Evolutionary conservation across 2,797 vertebrate species (phyloP), one percentile per base, ranked within the genome.

Genomic region (Scolopax rusticola): DNA sequence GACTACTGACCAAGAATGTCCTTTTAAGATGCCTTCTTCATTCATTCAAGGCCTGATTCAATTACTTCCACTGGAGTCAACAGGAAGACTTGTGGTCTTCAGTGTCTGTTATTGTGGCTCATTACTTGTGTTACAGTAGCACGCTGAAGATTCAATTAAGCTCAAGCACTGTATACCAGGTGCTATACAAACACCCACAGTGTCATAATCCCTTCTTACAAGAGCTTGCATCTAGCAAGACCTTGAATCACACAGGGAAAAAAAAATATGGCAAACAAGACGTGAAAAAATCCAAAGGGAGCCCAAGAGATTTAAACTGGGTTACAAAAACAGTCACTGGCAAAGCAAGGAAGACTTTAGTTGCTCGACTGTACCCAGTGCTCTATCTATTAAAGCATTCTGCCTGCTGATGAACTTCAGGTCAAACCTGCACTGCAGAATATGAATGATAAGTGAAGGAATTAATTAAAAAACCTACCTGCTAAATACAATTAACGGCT

Each of bases 41-140:
- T 87, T 93, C 87, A 94, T 78, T 91, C 77, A 93, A 61, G 85
- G 70, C 74, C 70, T 90, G 59, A 95, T 94, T 81, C 83, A 95
- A 94, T 95, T 95, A 86, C 76, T 91, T 92, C 85, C 70, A 87
- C 36, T 74, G 70, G 33, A 96, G 80, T 79, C 91, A 95, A 87
- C 60, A 95, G 80, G 93, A 93, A 93, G 91, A 84, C 89, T 95
- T 94, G 89, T 57, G 75, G 83, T 94, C 70, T 94, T 95, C 64
- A 82, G 45, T 17, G 50, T 70, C 83, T 82, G 60, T 63, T 86
- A 65, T 54, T 95, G 74, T 77, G 81, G 85, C 53, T 95, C 73
- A 91, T 91, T 94, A 93, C 48, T 91, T 87, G 56, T 53, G 41
- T 70, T 89, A 90, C 77, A 88, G 95, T 91, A 96, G 90, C 87